Evolutionary conservation across 2,113 vertebrate genomes (phyloP).

Genomic region (Sinocyclocheilus anophthalmus): DNA sequence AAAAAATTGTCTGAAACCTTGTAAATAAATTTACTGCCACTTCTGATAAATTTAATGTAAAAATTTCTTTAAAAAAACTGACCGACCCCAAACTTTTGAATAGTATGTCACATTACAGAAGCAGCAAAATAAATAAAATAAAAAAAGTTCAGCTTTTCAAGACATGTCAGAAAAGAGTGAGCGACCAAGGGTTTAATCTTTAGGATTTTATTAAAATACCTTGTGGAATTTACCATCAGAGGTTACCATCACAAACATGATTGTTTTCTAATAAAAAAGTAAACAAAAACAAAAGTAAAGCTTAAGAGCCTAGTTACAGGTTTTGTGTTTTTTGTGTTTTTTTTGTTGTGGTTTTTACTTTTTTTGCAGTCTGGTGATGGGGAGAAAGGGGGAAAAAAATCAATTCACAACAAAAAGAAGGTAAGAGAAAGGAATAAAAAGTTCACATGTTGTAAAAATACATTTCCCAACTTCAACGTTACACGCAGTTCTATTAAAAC

Average conservation of each 20-base stretch:
- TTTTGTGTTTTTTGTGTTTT: constrained; percentile 56
- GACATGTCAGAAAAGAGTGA: background rate
- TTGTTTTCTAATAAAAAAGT: constrained; percentile 86
- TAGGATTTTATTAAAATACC: constrained; percentile 86
- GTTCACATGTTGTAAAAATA: constrained; percentile 84
- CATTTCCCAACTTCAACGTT: constrained; percentile 79
- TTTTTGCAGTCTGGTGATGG: constrained; percentile 78
- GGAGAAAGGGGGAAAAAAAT: constrained; percentile 60
- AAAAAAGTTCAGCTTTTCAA: background rate
- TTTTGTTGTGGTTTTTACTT: constrained; percentile 59
- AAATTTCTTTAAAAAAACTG: background rate
- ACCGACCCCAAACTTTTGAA: too few relatives aligned
- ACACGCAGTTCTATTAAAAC: constrained; percentile 73
- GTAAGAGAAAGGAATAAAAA: constrained; percentile 64
- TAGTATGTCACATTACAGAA: too few relatives aligned
- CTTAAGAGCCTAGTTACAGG: constrained; percentile 84
- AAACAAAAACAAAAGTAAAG: constrained; percentile 82
- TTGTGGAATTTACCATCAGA: constrained; percentile 83
- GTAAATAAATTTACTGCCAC: too few relatives aligned
- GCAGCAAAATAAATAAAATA: too few relatives aligned
- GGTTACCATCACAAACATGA: constrained; percentile 87
- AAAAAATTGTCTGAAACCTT: too few relatives aligned
- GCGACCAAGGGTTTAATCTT: constrained; percentile 63
- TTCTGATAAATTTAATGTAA: too few relatives aligned
- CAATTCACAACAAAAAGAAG: constrained; percentile 74